Conservation (phyloP, 2,888 invertebrate genomes). For the Ormyrus labotus region DNA sequence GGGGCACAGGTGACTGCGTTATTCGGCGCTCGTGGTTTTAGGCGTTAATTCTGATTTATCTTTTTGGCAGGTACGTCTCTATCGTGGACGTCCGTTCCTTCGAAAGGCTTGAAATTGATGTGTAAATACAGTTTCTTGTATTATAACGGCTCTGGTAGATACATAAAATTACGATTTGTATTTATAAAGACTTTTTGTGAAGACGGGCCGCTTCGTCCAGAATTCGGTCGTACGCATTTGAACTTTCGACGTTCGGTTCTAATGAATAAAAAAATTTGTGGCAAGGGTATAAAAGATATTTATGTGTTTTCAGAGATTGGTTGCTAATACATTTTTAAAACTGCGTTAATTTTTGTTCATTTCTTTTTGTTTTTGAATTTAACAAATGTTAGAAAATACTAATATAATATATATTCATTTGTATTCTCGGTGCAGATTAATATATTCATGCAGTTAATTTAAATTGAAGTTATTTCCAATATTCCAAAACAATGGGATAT, state of each 20-base stretch:
- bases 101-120: slow-evolving; percentile 1
- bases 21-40: slow-evolving; percentile 26
- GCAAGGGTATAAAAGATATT: background rate
- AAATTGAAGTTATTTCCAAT: no score
- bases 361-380: no score
- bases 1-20: slow-evolving; percentile 33
- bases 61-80: slow-evolving; percentile 40
- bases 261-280: background rate
- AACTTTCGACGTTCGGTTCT: background rate
- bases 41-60: slow-evolving; percentile 54
- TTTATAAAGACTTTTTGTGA: slow-evolving; percentile 43
- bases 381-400: no score
- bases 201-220: background rate
- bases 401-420: no score
- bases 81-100: slow-evolving; percentile 19
- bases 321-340: no score
- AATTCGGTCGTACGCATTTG: slow-evolving; percentile 3
- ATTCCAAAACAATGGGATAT: no score
- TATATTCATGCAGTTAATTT: no score
- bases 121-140: slow-evolving; percentile 11
- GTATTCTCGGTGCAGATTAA: no score
- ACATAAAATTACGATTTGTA: slow-evolving; percentile 55
- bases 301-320: no score
- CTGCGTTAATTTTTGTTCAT: no score
- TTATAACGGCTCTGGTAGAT: slow-evolving; percentile 29